phyloP scores from a whole-genome alignment of 1,140 invertebrate species.

The Mya arenaria region DNA sequence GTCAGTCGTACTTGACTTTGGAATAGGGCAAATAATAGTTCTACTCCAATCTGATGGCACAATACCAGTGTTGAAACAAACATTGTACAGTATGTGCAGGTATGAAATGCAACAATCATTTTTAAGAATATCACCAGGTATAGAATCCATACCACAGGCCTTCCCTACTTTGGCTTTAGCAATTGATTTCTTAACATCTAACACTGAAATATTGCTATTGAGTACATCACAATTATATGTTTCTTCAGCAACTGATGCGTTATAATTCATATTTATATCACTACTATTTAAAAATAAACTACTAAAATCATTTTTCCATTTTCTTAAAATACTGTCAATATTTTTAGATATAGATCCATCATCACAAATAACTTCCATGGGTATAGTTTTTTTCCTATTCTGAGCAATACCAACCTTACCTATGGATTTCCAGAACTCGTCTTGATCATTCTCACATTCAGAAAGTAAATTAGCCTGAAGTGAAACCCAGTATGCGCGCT shows the following conservation, averaged over 20 bases:
- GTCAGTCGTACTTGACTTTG: background rate
- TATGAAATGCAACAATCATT: background rate
- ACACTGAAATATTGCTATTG: background rate
- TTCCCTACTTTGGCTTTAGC: background rate
- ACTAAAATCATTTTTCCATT: conserved; percentile 23
- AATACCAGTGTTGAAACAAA: conserved; percentile 1
- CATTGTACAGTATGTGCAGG: background rate
- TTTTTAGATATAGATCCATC: background rate
- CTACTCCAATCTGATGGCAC: background rate
- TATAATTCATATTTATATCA: background rate
- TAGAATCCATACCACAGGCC: conserved; percentile 2
- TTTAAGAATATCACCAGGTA: background rate
- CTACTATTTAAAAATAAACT: background rate
- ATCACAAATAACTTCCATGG: background rate
- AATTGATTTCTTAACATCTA: background rate
- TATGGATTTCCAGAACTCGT: conserved; percentile 23
- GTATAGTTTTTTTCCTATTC: background rate
- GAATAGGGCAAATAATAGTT: conserved; percentile 35
- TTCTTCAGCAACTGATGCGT: background rate
- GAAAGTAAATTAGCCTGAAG: background rate
- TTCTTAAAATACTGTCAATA: background rate
- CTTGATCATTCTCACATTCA: background rate
- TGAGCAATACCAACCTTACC: conserved; percentile 9
- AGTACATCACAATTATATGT: background rate
- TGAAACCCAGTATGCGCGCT: background rate